These are phyloP conservation scores for Notamacropus eugenii DNA, from an alignment of 2,797 vertebrate species.

Conservation along the genomic window DNA sequence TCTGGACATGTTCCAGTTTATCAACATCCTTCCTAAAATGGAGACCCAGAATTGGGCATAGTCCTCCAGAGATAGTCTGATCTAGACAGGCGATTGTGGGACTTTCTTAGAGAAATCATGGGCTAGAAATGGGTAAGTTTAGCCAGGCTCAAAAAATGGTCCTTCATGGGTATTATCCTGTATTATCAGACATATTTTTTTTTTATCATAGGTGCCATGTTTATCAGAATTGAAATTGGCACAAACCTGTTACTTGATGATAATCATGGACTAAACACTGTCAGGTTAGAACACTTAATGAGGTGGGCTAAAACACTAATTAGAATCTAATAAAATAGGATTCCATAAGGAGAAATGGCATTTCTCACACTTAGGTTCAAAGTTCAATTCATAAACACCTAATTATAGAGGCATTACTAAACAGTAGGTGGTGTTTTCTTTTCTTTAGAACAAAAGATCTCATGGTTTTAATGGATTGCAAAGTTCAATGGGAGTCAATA, in stretches of 20 bases:
- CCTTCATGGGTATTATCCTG: too few species aligned
- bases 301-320: background rate
- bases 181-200: too few species aligned
- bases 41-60: too few species aligned
- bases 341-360: background rate
- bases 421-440: background rate
- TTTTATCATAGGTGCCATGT: background rate
- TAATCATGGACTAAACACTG: background rate
- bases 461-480: background rate
- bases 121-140: too few species aligned
- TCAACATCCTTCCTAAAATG: too few species aligned
- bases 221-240: background rate
- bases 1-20: too few species aligned
- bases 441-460: background rate
- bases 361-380: background rate
- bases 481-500: background rate
- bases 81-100: too few species aligned
- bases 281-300: background rate
- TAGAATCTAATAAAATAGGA: background rate
- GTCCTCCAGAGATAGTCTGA: too few species aligned
- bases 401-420: background rate
- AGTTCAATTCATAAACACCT: background rate
- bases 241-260: background rate
- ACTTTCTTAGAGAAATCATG: too few species aligned
- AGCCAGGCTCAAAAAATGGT: too few species aligned